Evolutionary conservation across 2,113 vertebrate species (phyloP).

Genomic region (Phrynosoma blainvillii): DNA sequence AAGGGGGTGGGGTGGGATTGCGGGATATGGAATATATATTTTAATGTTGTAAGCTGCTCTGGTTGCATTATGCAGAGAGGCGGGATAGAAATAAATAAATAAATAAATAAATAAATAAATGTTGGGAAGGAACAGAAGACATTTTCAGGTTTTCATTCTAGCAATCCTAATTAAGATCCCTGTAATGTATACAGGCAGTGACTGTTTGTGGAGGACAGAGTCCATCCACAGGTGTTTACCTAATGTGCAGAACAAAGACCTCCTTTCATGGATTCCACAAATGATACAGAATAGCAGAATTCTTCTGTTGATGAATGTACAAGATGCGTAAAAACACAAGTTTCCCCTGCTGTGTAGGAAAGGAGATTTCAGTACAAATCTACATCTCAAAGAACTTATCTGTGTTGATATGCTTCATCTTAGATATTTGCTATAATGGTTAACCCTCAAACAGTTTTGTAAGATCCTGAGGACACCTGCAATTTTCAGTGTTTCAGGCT

Average conservation of each 20-base stretch:
- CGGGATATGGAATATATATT: no score
- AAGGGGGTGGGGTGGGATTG: no score
- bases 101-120: no score
- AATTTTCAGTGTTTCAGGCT: rapidly evolving
- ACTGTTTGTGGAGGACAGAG: constrained; percentile 47
- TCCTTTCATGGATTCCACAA: constrained; percentile 45
- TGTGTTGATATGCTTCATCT: constrained; percentile 39
- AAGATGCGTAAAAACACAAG: constrained; percentile 61
- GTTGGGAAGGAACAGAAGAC: no score
- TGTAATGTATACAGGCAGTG: background rate
- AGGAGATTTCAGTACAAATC: background rate
- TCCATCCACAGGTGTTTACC: constrained; percentile 33
- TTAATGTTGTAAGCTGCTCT: no score
- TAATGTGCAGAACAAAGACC: constrained; percentile 51
- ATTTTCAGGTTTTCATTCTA: no score
- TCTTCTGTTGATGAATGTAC: constrained; percentile 19
- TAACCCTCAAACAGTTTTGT: background rate
- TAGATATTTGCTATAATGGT: constrained; percentile 9
- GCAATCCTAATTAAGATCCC: background rate
- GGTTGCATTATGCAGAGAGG: no score
- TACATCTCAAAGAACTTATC: constrained; percentile 24
- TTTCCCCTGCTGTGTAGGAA: constrained; percentile 44
- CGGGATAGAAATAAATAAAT: no score
- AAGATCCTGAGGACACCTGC: background rate
- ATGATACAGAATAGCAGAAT: constrained; percentile 46